Evolutionary conservation across 2,113 vertebrate species (phyloP).

Genomic region (Puma concolor): DNA sequence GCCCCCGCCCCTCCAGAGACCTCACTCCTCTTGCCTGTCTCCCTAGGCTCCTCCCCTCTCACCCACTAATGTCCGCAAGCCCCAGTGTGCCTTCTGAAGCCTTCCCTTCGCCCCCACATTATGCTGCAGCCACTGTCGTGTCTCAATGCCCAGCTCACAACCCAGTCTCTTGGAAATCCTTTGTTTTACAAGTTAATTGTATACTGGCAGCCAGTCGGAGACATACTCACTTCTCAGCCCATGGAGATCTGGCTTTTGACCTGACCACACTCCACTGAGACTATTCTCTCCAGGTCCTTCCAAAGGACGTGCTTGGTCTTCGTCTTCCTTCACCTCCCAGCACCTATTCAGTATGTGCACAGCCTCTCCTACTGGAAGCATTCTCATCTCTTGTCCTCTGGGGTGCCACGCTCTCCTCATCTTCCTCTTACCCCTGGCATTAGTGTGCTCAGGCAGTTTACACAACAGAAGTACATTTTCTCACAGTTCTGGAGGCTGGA

Average conservation of each 20-base stretch:
- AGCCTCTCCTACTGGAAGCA: neutral
- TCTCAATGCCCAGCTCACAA: neutral
- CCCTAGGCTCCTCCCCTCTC: neutral
- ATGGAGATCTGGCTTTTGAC: neutral
- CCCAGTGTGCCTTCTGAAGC: neutral
- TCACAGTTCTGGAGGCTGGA: neutral
- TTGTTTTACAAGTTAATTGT: neutral
- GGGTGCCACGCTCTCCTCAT: neutral
- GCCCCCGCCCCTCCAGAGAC: neutral
- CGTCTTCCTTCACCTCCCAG: neutral
- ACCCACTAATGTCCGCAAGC: neutral
- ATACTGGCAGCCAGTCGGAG: neutral
- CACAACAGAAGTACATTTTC: neutral
- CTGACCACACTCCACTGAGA: neutral
- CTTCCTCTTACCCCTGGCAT: neutral
- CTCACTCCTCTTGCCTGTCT: neutral
- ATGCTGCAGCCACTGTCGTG: no score
- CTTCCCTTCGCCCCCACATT: neutral
- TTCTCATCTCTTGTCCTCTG: neutral
- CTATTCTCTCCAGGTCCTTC: neutral
- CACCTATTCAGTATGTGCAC: neutral
- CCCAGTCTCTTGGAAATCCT: neutral
- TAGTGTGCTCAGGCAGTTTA: neutral
- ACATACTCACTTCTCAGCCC: neutral
- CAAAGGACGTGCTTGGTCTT: neutral